A percentile compares a stretch with the other conserved stretches of the same genome.
phyloP scores from a whole-genome alignment of 2,888 invertebrate genomes.

The Nymphalis c-album region DNA sequence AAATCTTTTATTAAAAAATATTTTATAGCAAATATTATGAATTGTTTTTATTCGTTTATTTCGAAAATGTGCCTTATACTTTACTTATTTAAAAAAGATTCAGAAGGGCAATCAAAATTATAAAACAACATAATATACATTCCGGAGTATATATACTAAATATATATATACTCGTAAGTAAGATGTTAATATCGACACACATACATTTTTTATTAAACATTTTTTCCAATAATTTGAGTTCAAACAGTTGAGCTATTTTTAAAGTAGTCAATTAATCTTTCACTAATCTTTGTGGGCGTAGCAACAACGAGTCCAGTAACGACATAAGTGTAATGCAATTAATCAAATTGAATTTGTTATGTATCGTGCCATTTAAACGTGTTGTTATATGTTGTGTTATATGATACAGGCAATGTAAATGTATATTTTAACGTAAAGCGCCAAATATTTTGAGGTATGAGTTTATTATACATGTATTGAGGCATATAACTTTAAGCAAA shows the following conservation, averaged over 20 bases:
- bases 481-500: conserved; percentile 47
- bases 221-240: background rate
- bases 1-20: background rate
- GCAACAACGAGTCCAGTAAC: conserved; percentile 8
- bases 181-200: no score
- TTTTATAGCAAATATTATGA: background rate
- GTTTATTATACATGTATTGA: conserved; percentile 44
- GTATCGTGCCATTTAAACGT: background rate
- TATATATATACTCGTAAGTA: no score
- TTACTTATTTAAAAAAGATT: no score
- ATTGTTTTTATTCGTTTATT: no score
- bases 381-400: background rate
- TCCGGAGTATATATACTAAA: no score
- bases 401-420: background rate
- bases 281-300: conserved; percentile 31
- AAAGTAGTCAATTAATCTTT: conserved; percentile 21
- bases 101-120: no score
- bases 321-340: conserved; percentile 20
- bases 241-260: conserved; percentile 1
- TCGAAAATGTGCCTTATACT: no score
- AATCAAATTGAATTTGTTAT: conserved; percentile 21
- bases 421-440: background rate
- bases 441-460: background rate
- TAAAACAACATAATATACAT: no score
- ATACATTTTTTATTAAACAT: no score